Evolutionary conservation across 2,113 vertebrate genomes (phyloP).

Genomic region (Eptatretus burgeri): DNA sequence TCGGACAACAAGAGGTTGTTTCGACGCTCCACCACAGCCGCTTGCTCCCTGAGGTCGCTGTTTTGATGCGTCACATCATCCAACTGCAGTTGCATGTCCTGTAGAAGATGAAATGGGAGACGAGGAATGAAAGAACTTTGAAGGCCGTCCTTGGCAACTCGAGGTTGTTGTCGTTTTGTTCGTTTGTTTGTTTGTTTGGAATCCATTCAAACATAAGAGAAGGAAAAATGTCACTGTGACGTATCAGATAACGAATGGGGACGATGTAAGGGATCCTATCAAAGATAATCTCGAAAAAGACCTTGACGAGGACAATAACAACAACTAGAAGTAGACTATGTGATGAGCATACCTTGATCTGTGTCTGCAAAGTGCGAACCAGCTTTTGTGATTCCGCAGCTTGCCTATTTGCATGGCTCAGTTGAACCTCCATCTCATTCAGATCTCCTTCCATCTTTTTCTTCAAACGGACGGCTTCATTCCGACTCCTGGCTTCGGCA

Average conservation of each 20-base stretch:
- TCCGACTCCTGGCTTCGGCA: background rate
- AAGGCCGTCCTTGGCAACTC: too few relatives aligned
- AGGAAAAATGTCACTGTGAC: too few relatives aligned
- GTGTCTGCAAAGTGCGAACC: background rate
- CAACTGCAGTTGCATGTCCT: slow-evolving; percentile 50
- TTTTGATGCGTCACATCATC: slow-evolving; percentile 38
- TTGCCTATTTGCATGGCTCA: background rate
- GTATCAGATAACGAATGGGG: too few relatives aligned
- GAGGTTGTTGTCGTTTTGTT: too few relatives aligned
- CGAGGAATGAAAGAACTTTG: too few relatives aligned
- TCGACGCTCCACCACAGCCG: slow-evolving; percentile 33
- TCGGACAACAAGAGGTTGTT: slow-evolving; percentile 33
- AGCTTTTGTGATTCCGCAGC: background rate
- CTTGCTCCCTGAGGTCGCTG: slow-evolving; percentile 50
- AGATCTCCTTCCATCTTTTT: slow-evolving; percentile 1
- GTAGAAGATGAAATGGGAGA: background rate
- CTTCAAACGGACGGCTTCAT: background rate
- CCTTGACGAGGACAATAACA: too few relatives aligned
- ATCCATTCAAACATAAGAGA: too few relatives aligned
- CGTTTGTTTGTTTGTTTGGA: too few relatives aligned
- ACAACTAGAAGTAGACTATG: too few relatives aligned
- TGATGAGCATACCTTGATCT: background rate
- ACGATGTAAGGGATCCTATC: too few relatives aligned
- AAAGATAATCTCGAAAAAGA: too few relatives aligned
- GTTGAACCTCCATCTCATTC: slow-evolving; percentile 1